Percentiles rank a stretch among this genome's conserved stretches.
phyloP scores from a whole-genome alignment of 1,140 invertebrate species.

The Paralvinella palmiformis region DNA sequence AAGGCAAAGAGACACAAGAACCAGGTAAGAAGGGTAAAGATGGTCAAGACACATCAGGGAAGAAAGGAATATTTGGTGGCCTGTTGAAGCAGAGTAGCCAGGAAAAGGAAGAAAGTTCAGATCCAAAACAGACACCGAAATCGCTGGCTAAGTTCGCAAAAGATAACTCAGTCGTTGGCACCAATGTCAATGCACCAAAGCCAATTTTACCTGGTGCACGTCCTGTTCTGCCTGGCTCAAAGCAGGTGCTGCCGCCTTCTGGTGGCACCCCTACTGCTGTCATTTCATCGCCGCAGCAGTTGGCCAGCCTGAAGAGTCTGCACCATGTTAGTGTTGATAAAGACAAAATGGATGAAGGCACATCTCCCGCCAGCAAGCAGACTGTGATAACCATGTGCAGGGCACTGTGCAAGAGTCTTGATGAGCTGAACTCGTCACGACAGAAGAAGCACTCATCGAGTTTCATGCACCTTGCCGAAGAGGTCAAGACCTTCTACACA shows the following conservation, averaged over 20 bases:
- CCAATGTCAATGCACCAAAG: conserved; percentile 4
- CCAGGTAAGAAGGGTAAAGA: too few species aligned
- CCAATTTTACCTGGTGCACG: background rate
- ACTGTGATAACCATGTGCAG: conserved; percentile 11
- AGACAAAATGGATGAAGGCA: conserved; percentile 11
- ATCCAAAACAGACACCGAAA: conserved; percentile 21
- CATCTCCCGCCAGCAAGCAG: conserved; percentile 11
- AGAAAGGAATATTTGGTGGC: background rate
- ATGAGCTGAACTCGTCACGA: background rate
- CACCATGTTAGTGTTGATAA: conserved; percentile 16
- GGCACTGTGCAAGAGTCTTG: background rate
- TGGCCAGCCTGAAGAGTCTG: background rate
- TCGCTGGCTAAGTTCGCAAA: too few species aligned
- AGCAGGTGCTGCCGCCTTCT: background rate
- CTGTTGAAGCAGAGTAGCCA: background rate
- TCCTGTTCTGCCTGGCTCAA: background rate
- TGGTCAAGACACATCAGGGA: too few species aligned
- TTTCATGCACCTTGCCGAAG: conserved; percentile 40
- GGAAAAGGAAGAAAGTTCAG: conserved; percentile 19
- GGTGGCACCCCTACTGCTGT: background rate
- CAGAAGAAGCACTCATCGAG: conserved; percentile 9
- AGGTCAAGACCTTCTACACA: conserved; percentile 40
- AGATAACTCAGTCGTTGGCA: too few species aligned
- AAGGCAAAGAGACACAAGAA: too few species aligned
- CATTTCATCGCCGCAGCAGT: conserved; percentile 3